Base-by-base conservation (phyloP, 1,140 invertebrate genomes). In the Zaprionus kolodkinae region DNA sequence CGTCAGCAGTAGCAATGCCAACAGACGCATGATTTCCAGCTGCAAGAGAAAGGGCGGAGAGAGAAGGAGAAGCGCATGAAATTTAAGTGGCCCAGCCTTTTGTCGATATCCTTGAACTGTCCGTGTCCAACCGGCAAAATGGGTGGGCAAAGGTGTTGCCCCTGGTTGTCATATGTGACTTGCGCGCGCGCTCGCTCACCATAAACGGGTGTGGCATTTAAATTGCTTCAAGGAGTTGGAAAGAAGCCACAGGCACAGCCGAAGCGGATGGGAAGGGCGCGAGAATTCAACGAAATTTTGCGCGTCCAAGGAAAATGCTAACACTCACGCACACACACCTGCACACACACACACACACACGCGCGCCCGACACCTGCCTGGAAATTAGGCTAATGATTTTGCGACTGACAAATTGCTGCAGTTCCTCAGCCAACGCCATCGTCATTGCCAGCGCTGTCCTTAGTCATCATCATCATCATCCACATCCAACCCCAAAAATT, bases 321-420 rank as follows among this genome's bases (percentile, higher is more conserved):
- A 68, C 71, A 76, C 77, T 62, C 82, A 79, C 79, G 65, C 82
- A 73, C 69, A 38, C 33, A 45, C 56, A 21, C 68, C 36, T 57
- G 61, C 7, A 33, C 5, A 45, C 56, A 21, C 68, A 45, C 64
- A 67, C 7, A 33, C 5, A 56, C 30, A 62, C 54, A 15, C 21
- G 15, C 21, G 38, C 21, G 55, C 30, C 57, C 13, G n/a, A 35
- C 9, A 68, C 30, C 15, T 38, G 12, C 1, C 10, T 48, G 6
- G 36, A 69, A 78, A 87, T 87, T 87, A 87, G 84, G 84, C 84
- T 87, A 87, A 87, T 87, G 84, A 87, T 87, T 88, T 78, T 76
- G 72, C 54, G 67, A 66, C 83, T 88, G 74, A 87, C 84, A 87
- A 84, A 87, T 87, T 78, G 78, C 77, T 80, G 84, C 84, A 87